Evolutionary conservation across 2,113 vertebrate genomes (phyloP).

Genomic region (Megaptera novaeangliae): DNA sequence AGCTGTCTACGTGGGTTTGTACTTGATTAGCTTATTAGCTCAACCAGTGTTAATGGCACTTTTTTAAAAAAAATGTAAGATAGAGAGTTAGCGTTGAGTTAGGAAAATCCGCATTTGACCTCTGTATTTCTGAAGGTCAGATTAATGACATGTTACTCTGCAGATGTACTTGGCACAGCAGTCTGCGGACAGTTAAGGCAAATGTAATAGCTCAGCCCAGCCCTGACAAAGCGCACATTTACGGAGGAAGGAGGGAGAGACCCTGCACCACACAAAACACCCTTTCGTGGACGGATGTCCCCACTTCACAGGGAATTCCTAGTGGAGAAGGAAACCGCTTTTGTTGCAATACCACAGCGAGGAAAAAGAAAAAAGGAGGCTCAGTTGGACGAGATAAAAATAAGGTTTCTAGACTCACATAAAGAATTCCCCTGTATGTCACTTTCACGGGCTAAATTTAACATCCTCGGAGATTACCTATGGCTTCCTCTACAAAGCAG

Average conservation of each 20-base stretch:
- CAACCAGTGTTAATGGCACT: background rate
- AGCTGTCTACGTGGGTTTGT: background rate
- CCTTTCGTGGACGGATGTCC: background rate
- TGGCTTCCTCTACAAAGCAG: slow-evolving; percentile 26
- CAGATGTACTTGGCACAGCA: background rate
- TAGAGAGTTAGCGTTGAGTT: slow-evolving; percentile 15
- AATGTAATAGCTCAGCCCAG: background rate
- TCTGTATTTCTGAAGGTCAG: slow-evolving; percentile 55
- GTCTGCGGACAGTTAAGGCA: background rate
- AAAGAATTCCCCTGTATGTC: slow-evolving; percentile 29
- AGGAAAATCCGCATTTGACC: slow-evolving; percentile 17
- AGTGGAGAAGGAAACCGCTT: background rate
- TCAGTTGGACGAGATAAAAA: slow-evolving; percentile 29
- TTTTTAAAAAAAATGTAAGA: background rate
- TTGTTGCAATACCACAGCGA: slow-evolving; percentile 37
- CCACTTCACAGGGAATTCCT: background rate
- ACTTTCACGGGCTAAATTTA: slow-evolving; percentile 55
- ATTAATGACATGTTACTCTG: slow-evolving; percentile 2
- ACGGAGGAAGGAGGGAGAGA: background rate
- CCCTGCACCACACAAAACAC: background rate
- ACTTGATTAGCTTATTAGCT: slow-evolving; percentile 22
- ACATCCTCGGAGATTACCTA: background rate
- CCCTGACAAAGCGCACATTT: background rate
- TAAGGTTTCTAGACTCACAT: background rate
- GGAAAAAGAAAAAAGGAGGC: background rate